Base-by-base conservation (phyloP, 1,140 invertebrate genomes). In the Lethrus apterus region DNA sequence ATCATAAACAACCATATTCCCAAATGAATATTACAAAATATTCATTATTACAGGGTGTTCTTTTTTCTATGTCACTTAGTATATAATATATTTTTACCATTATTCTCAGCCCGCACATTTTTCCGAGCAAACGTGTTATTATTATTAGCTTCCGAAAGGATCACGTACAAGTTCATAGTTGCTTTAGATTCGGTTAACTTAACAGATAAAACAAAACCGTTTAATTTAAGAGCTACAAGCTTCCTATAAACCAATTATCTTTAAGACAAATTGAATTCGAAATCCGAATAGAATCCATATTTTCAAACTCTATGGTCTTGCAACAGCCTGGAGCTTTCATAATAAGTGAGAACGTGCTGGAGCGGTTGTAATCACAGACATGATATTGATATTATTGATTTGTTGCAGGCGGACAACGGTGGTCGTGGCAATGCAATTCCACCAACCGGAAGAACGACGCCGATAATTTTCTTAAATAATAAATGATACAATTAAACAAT, bases 311-410 rank as follows among this genome's bases (percentile, higher is more conserved):
- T 21, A 8, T 21, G 11, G 35, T 3, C 14, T 34, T 11, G 46
- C 11, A 45, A 32, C 44, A 45, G 32, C 43, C 32, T 13, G 44
- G 32, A 40, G 21, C 19, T 36, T 44, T 44, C 18, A 35, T 49
- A 49, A 49, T 41, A 44, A 38, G 32, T 32, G 24, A 20, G 36
- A 31, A 47, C 35, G 45, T 47, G 45, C 34, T 19, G 38, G 33
- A 19, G 29, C 13, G 24, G 23, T 44, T 44, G 32, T 42, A 50
- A 40, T 50, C 20, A 32, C 29, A 40, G 20, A 42, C 32, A 34
- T 17, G 8, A 26, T 50, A 45, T 46, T 46, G 48, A 50, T 44
- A 44, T 45, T 50, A 50, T 50, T 41, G 48, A 50, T 50, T 36
- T 50, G 48, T 50, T 50, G 21, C 48, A 50, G 48, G 47, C 40